Base-by-base conservation (phyloP, 2,888 invertebrate species). In the Scotopteryx bipunctaria region DNA sequence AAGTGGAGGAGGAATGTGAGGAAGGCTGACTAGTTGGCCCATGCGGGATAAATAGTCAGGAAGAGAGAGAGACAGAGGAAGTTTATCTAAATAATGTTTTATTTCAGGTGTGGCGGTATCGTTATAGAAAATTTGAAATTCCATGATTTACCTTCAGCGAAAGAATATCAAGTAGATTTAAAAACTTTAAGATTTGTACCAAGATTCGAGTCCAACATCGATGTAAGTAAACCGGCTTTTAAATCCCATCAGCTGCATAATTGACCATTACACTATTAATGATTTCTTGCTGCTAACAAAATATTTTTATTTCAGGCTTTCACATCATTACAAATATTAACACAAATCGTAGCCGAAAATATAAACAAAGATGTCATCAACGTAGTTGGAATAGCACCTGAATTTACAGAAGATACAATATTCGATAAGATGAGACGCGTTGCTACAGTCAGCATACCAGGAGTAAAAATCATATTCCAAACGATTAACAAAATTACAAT, bases 31-130 rank as follows among this genome's bases (percentile, higher is more conserved):
- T n/a, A n/a, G n/a, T n/a, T n/a, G n/a, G n/a, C n/a, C n/a, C n/a
- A n/a, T n/a, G n/a, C n/a, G n/a, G n/a, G n/a, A n/a, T n/a, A n/a
- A n/a, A n/a, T n/a, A n/a, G n/a, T n/a, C n/a, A n/a, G n/a, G n/a
- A n/a, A n/a, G n/a, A n/a, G n/a, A n/a, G n/a, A n/a, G n/a, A n/a
- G n/a, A n/a, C n/a, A n/a, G n/a, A n/a, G n/a, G n/a, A n/a, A n/a
- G n/a, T n/a, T n/a, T n/a, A n/a, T n/a, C n/a, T 9, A 25, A 11
- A 1, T 21, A 6, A 23, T 38, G 2, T 19, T 17, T 11, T 36
- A 61, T 27, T 67, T n/a, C 35, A 78, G 78, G 6, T 73, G 76
- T 42, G 74, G 71, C 5, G 76, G 78, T 9, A 48, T 78, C 14
- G 14, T 46, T 2, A 50, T 78, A 8, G 54, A 64, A 25, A 62